Percentiles rank a stretch among this genome's conserved stretches.
phyloP scores from a whole-genome alignment of 1,140 invertebrate species.

The Drosophila sechellia region DNA sequence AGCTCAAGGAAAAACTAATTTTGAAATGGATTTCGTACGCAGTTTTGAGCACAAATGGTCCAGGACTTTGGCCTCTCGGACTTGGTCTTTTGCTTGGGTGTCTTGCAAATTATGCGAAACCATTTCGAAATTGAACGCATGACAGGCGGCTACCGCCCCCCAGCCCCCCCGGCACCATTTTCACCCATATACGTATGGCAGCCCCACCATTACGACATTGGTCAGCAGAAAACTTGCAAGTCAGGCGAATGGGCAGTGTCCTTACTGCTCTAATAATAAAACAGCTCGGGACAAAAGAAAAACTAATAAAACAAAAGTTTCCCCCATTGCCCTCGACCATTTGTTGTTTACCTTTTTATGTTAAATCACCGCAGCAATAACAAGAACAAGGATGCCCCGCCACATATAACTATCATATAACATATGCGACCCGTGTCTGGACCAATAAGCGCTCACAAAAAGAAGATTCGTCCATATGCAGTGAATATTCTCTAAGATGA shows the following conservation, averaged over 20 bases:
- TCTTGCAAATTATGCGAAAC: constrained; percentile 84
- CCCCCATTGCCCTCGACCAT: constrained; percentile 32
- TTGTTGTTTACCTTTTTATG: constrained; percentile 76
- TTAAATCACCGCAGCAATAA: constrained; percentile 73
- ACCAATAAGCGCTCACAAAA: constrained; percentile 76
- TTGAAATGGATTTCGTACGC: constrained; percentile 83
- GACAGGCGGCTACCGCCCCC: constrained; percentile 34
- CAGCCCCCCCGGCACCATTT: neutral
- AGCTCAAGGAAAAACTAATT: constrained; percentile 66
- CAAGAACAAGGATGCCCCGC: constrained; percentile 40
- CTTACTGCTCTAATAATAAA: constrained; percentile 70
- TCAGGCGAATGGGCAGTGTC: constrained; percentile 65
- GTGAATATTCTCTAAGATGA: neutral
- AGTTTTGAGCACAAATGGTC: constrained; percentile 81
- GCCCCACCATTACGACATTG: constrained; percentile 70
- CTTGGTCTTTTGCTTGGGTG: constrained; percentile 33
- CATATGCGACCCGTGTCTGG: constrained; percentile 77
- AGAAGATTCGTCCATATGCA: constrained; percentile 17
- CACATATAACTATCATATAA: constrained; percentile 26
- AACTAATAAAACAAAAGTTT: constrained; percentile 84
- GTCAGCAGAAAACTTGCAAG: constrained; percentile 82
- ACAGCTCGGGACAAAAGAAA: constrained; percentile 72
- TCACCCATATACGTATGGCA: neutral
- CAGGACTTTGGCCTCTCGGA: constrained; percentile 29
- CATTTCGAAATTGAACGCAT: constrained; percentile 84